Conservation (phyloP, 2,888 invertebrate genomes). For the Netelia melanura region DNA sequence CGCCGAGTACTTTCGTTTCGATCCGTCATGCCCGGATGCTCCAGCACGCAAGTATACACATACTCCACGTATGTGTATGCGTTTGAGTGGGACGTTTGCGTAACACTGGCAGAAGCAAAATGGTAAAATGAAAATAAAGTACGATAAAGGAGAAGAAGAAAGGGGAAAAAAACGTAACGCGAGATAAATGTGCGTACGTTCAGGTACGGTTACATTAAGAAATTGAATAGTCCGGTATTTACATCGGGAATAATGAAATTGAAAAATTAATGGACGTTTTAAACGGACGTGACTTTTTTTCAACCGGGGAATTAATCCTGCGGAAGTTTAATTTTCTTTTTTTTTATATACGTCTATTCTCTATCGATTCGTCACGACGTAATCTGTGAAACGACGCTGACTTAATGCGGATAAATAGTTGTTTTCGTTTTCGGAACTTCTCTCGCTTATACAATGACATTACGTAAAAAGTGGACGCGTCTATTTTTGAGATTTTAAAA, state of each 20-base stretch:
- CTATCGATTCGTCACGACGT: background rate
- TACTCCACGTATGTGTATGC: background rate
- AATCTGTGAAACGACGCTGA: background rate
- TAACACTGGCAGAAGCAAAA: constrained; percentile 38
- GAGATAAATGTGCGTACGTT: constrained; percentile 23
- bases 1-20: constrained; percentile 57
- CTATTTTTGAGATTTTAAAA: no score
- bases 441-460: background rate
- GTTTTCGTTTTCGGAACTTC: background rate
- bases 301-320: background rate
- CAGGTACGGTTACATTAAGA: constrained; percentile 3
- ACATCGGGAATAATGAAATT: constrained; percentile 24
- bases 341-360: background rate
- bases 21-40: constrained; percentile 61
- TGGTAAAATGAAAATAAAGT: constrained; percentile 13
- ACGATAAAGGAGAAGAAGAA: background rate
- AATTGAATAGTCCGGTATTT: constrained; percentile 17
- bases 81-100: constrained; percentile 33
- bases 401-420: background rate
- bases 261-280: constrained; percentile 12
- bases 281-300: constrained; percentile 17
- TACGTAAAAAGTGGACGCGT: background rate
- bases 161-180: constrained; percentile 10
- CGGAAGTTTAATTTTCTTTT: background rate
- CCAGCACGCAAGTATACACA: constrained; percentile 44